Evolutionary conservation across 2,797 vertebrate species (phyloP).

Genomic region (Hydrocynus forskahlii): DNA sequence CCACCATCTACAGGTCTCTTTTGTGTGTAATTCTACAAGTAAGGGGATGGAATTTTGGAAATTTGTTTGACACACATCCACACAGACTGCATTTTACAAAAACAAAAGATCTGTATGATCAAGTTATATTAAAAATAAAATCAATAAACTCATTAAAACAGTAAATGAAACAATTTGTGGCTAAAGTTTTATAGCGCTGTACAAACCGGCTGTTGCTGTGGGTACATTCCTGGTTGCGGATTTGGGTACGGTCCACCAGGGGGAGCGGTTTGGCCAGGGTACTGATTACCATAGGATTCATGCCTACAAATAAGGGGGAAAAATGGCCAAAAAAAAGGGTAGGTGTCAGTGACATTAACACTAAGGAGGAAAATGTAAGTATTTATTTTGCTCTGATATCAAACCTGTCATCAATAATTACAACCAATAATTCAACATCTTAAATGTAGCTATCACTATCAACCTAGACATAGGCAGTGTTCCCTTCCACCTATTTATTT

Average conservation of each 20-base stretch:
- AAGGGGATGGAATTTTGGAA: neutral
- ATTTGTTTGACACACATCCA: neutral
- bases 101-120: neutral
- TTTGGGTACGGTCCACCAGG: constrained; percentile 92
- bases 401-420: too few species aligned
- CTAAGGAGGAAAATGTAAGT: too few species aligned
- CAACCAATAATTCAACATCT: too few species aligned
- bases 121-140: neutral
- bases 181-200: constrained; percentile 33
- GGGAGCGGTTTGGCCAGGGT: constrained; percentile 93
- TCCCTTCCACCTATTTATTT: too few species aligned
- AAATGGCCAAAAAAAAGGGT: too few species aligned
- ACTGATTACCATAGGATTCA: constrained; percentile 97
- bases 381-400: too few species aligned
- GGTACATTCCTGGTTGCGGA: constrained; percentile 96
- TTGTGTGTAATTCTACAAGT: constrained; percentile 84
- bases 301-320: constrained; percentile 79
- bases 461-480: too few species aligned
- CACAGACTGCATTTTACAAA: neutral
- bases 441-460: too few species aligned
- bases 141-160: neutral
- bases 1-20: constrained; percentile 94
- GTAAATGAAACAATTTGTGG: neutral
- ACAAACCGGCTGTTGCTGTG: constrained; percentile 91
- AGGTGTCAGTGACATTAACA: too few species aligned